Conservation (phyloP, 2,113 vertebrate species). For the Montifringilla adamsi region DNA sequence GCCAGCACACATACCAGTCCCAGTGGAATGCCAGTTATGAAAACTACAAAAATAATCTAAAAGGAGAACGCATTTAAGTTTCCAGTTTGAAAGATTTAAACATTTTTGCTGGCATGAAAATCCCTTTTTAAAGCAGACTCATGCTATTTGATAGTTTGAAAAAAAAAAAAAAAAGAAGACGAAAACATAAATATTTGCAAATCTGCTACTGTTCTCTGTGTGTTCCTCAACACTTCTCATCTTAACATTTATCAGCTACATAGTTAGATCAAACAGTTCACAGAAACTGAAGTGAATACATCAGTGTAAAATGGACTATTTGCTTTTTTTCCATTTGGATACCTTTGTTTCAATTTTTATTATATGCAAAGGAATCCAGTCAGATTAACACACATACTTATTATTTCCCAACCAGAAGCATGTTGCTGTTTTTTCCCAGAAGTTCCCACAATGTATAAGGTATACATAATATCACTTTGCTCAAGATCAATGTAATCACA, state of each 20-base stretch:
- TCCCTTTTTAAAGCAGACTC: neutral
- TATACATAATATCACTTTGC: neutral
- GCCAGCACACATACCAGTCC: neutral
- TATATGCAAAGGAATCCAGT: neutral
- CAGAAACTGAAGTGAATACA: neutral
- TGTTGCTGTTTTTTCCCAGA: neutral
- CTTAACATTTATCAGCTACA: slow-evolving; percentile 28
- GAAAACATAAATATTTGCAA: slow-evolving; percentile 55
- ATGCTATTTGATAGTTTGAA: neutral
- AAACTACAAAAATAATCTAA: slow-evolving; percentile 15
- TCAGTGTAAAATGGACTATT: neutral
- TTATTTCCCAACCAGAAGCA: neutral
- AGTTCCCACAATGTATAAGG: neutral
- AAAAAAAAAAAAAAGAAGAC: neutral
- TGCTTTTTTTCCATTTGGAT: neutral
- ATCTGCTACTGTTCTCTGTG: neutral
- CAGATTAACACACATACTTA: neutral
- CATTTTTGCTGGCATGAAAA: neutral
- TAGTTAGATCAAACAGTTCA: neutral
- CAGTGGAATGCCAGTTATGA: slow-evolving; percentile 5
- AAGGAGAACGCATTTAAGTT: neutral
- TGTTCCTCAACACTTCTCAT: slow-evolving; percentile 22
- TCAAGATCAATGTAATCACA: neutral
- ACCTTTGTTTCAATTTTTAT: neutral
- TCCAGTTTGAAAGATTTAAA: neutral